A percentile compares a stretch with the other conserved stretches of the same genome.
Conservation (phyloP, 2,797 vertebrate species). For the Peromyscus aztecus region DNA sequence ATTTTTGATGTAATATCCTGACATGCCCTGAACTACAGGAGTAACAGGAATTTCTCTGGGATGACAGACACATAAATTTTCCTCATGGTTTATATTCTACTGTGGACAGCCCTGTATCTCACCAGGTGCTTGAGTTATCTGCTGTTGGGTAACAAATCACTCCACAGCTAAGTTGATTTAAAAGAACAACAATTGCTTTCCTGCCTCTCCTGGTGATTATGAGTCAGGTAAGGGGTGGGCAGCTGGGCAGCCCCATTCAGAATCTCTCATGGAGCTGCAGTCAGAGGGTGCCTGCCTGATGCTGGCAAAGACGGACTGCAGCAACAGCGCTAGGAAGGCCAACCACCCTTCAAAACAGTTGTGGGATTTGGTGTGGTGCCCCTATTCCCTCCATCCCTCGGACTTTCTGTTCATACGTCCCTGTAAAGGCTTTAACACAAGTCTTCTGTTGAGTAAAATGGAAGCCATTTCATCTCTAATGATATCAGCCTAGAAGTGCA, state of each 20-base stretch:
- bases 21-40: conserved; percentile 1
- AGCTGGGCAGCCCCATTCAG: background rate
- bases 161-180: background rate
- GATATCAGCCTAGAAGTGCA: background rate
- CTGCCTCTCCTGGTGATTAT: background rate
- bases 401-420: background rate
- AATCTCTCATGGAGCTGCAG: background rate
- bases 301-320: background rate
- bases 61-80: conserved; percentile 58
- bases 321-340: background rate
- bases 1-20: conserved; percentile 25
- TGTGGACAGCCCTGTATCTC: background rate
- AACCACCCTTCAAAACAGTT: background rate
- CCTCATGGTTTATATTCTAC: conserved; percentile 20
- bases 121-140: background rate
- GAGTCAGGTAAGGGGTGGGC: background rate
- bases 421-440: background rate
- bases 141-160: conserved; percentile 26
- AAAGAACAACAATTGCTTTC: conserved; percentile 26
- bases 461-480: background rate
- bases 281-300: background rate
- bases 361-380: background rate
- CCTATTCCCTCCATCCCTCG: background rate
- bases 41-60: conserved; percentile 59
- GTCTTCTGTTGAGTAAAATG: background rate